phyloP scores from a whole-genome alignment of 2,888 invertebrate species.

The Frankliniella fusca region DNA sequence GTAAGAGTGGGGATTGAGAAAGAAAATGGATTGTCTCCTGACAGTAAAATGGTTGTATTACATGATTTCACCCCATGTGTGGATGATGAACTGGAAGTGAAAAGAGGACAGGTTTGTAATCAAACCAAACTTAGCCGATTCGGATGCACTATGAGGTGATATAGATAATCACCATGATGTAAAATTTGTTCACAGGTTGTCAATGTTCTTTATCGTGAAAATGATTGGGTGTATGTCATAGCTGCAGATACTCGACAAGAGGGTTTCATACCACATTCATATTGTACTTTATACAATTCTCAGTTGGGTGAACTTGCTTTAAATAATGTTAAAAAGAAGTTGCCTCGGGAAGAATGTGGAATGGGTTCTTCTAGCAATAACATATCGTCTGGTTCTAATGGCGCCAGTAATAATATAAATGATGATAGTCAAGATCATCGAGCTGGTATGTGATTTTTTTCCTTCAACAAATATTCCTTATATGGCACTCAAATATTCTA shows the following conservation, averaged over 20 bases:
- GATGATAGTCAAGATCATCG: constrained; percentile 28
- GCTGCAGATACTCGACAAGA: constrained; percentile 83
- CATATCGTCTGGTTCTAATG: not conserved
- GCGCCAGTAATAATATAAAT: not conserved
- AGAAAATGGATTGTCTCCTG: constrained; percentile 85
- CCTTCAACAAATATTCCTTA: not conserved
- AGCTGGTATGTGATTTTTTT: constrained; percentile 35
- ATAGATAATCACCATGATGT: constrained; percentile 26
- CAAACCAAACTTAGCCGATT: constrained; percentile 20
- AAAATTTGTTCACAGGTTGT: constrained; percentile 59
- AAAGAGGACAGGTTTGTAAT: constrained; percentile 65
- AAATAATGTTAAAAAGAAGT: constrained; percentile 72
- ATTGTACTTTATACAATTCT: constrained; percentile 79
- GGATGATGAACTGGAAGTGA: constrained; percentile 86
- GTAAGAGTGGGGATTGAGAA: constrained; percentile 88
- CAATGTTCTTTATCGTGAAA: constrained; percentile 90
- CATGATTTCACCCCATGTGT: constrained; percentile 94
- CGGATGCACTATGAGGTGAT: not conserved
- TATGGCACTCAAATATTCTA: not conserved
- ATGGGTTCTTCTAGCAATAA: not conserved
- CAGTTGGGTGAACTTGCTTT: constrained; percentile 70
- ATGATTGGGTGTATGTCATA: constrained; percentile 96
- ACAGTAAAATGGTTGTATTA: constrained; percentile 90
- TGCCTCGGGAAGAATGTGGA: constrained; percentile 60
- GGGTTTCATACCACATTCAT: constrained; percentile 92